These are phyloP conservation scores for Centropyge bicolor DNA, from an alignment of 2,797 vertebrate species.

Conservation along the genomic window DNA sequence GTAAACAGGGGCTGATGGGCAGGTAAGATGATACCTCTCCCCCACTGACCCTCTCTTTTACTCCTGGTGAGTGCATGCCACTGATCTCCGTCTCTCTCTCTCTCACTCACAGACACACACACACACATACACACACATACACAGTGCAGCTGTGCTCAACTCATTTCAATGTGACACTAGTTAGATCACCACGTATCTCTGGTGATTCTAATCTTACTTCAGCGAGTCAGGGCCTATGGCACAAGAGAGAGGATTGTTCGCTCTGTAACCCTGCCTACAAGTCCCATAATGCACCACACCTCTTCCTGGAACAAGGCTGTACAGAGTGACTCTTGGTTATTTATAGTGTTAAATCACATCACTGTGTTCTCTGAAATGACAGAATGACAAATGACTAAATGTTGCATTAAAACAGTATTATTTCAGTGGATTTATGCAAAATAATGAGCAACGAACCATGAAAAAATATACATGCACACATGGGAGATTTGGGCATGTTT, in stretches of 20 bases:
- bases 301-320: constrained; percentile 15
- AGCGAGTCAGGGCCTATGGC: not conserved
- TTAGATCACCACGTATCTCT: constrained; percentile 17
- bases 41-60: constrained; percentile 37
- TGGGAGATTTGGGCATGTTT: not conserved
- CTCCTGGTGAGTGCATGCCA: constrained; percentile 33
- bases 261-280: constrained; percentile 18
- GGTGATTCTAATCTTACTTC: constrained; percentile 27
- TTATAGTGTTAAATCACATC: not conserved
- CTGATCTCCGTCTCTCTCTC: constrained; percentile 28
- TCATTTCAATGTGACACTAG: constrained; percentile 16
- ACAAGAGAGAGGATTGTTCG: constrained; percentile 13
- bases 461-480: constrained; percentile 1
- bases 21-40: constrained; percentile 71
- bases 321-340: not conserved
- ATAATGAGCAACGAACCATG: not conserved
- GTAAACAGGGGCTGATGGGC: constrained; percentile 66
- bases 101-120: constrained; percentile 14
- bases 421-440: not conserved
- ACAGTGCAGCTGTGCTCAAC: constrained; percentile 36
- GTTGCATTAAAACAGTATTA: not conserved
- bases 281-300: constrained; percentile 40
- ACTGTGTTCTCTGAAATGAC: not conserved
- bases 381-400: not conserved
- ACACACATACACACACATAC: not conserved